These are phyloP conservation scores for Hyposoter didymator DNA, from an alignment of 2,888 invertebrate species.

Conservation along the genomic window DNA sequence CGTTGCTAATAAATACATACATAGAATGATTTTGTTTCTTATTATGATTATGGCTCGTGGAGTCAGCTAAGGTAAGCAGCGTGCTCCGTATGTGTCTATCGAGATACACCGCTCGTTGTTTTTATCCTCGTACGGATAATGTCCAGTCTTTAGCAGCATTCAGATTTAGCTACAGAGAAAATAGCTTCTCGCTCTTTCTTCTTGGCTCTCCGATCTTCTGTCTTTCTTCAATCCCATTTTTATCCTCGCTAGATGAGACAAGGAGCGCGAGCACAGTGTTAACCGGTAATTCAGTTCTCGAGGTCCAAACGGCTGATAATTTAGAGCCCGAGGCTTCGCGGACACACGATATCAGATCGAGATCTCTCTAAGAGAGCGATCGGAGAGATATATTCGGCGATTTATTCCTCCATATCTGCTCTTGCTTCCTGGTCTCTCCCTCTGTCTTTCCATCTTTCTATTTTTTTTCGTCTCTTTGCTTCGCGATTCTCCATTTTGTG, in stretches of 20 bases:
- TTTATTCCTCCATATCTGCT: constrained; percentile 67
- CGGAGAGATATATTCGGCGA: constrained; percentile 72
- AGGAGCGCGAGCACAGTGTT: constrained; percentile 72
- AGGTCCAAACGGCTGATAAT: constrained; percentile 73
- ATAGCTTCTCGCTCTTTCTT: constrained; percentile 27
- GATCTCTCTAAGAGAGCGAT: constrained; percentile 62
- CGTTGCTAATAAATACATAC: background rate
- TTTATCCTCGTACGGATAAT: constrained; percentile 65
- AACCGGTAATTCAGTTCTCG: constrained; percentile 77
- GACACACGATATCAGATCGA: constrained; percentile 69
- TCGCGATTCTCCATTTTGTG: constrained; percentile 9
- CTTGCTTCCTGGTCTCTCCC: constrained; percentile 61
- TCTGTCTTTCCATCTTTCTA: background rate
- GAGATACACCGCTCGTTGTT: constrained; percentile 70
- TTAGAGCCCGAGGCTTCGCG: constrained; percentile 71
- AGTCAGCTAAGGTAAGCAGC: background rate
- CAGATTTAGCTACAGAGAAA: constrained; percentile 35
- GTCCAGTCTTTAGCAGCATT: constrained; percentile 47
- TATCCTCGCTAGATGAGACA: constrained; percentile 71
- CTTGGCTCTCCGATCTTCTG: background rate
- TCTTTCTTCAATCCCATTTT: constrained; percentile 6
- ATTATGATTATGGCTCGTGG: constrained; percentile 31
- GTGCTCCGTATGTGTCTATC: constrained; percentile 65
- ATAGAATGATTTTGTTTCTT: constrained; percentile 10
- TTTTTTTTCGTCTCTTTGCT: background rate